Evolutionary conservation across 2,888 invertebrate species (phyloP), one percentile per base, ranked within the genome.

Genomic region (Acanthoscelides obtectus): DNA sequence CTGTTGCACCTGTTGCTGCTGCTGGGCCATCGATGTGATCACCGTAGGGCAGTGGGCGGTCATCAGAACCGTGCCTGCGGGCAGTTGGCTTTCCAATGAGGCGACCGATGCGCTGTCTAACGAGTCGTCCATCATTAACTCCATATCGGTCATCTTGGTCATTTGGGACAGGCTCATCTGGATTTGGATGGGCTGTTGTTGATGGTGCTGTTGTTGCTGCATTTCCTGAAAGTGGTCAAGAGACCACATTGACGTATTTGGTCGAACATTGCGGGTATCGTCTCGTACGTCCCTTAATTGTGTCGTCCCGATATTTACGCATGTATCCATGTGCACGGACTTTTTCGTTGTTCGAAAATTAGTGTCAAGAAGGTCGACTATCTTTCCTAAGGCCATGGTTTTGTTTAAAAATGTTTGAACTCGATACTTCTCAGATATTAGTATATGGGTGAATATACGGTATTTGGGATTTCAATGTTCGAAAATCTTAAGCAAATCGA

Each of bases 121-220:
- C 0, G 94, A 94, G 82, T 94, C 94, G 81, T 95, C 95, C 80
- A 93, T 87, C 74, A 92, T 83, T 84, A 90, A 88, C 79, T 90
- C 90, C 74, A 90, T 89, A 73, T 90, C 90, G 72, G 88, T 89
- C 79, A 90, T 87, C 80, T 90, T 90, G 70, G 89, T 89, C 79
- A 90, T 87, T 83, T 89, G 88, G 0, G 89, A 89, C 73, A 88
- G 88, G 45, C 45, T 45, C 45, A 45, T 45, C 45, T 45, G 45
- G 17, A 45, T 45, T 12, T 45, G 45, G 1, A 45, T 45, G 17
- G 45, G 45, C 45, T 45, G 45, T 1, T 45, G 45, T 6, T 45
- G 45, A 1, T 45, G 45, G 45, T 45, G 45, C 17, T 45, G 45
- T 45, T 45, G 45, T 17, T 45, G 45, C 45, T 6, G 45, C 45